phyloP scores from a whole-genome alignment of 2,797 vertebrate species.

The Alca torda region DNA sequence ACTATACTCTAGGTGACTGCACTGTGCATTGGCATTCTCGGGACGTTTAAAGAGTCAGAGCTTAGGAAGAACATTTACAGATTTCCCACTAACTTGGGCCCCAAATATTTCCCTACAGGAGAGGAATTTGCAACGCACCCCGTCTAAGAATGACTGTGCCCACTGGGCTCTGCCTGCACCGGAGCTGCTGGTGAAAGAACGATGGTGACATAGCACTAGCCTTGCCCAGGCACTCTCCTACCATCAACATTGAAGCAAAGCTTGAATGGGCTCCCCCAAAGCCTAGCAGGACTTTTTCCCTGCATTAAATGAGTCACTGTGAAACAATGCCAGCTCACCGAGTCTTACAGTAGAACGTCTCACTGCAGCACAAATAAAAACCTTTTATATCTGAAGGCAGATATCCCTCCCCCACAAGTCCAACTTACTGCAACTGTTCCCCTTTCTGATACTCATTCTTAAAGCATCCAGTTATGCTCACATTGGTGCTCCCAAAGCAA shows the following conservation, averaged over 20 bases:
- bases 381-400: not conserved
- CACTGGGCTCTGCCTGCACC: not conserved
- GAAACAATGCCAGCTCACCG: not conserved
- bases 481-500: slow-evolving; percentile 5
- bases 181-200: rapidly evolving
- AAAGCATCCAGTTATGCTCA: not conserved
- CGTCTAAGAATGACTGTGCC: rapidly evolving
- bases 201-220: rapidly evolving
- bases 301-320: not conserved
- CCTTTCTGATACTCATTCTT: not conserved
- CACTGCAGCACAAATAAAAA: not conserved
- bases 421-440: not conserved
- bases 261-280: not conserved
- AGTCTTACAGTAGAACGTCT: not conserved
- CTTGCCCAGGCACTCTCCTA: not conserved
- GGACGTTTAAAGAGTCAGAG: not conserved
- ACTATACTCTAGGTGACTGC: not conserved
- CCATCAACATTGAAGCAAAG: not conserved
- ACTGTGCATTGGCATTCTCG: not conserved
- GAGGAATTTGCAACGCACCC: not conserved
- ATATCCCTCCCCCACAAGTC: not conserved
- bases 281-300: not conserved
- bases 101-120: not conserved
- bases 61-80: not conserved
- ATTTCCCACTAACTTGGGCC: not conserved